Percentiles rank a stretch among this genome's conserved stretches.
phyloP scores from a whole-genome alignment of 2,113 vertebrate genomes.

The Podarcis raffonei region DNA sequence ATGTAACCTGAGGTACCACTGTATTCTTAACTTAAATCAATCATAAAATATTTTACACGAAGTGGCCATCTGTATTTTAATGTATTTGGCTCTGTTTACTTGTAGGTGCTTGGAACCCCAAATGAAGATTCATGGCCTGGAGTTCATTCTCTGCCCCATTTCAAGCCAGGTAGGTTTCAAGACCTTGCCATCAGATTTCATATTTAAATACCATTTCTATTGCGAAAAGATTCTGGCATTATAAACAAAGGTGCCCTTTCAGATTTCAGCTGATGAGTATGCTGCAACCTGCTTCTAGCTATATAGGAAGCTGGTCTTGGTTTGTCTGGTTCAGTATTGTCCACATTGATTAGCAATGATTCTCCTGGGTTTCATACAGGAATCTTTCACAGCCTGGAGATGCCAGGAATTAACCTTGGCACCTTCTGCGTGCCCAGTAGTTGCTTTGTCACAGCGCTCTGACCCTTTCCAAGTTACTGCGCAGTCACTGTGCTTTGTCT shows the following conservation, averaged over 20 bases:
- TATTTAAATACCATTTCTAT: not conserved
- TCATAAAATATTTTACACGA: constrained; percentile 11
- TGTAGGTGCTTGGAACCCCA: constrained; percentile 91
- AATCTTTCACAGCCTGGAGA: too few relatives aligned
- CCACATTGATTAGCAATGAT: too few relatives aligned
- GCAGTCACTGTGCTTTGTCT: not conserved
- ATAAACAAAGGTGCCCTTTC: not conserved
- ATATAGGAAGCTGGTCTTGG: too few relatives aligned
- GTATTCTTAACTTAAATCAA: not conserved
- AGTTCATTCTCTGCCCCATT: constrained; percentile 92
- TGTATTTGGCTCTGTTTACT: not conserved
- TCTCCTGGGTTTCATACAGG: too few relatives aligned
- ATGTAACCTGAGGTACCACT: too few relatives aligned
- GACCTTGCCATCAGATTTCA: not conserved
- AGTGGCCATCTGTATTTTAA: not conserved
- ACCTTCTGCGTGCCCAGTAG: too few relatives aligned
- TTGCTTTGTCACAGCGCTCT: too few relatives aligned
- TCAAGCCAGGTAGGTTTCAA: constrained; percentile 87
- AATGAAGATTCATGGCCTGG: constrained; percentile 94
- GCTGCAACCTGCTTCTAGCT: too few relatives aligned
- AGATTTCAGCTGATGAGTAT: not conserved
- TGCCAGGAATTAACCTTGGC: too few relatives aligned
- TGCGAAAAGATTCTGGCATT: not conserved
- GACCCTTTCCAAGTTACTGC: too few relatives aligned
- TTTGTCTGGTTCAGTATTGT: too few relatives aligned